phyloP scores from a whole-genome alignment of 2,797 vertebrate species.

The Hyperoplus lanceolatus region DNA sequence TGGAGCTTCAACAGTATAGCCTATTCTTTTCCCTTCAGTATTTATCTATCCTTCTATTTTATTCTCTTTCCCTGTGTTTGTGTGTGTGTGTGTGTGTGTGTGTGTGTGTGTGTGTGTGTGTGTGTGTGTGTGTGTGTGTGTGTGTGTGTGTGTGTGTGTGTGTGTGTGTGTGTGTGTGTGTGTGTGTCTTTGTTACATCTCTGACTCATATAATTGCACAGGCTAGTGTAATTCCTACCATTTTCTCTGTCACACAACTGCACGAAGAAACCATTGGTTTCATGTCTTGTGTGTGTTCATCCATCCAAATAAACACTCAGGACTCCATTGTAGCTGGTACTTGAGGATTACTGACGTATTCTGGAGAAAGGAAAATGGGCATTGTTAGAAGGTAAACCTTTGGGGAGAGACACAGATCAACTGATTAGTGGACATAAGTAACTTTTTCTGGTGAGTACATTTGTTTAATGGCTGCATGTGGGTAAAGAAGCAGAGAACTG shows the following conservation, averaged over 20 bases:
- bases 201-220: constrained; percentile 63
- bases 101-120: constrained; percentile 1
- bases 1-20: constrained; percentile 18
- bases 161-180: neutral
- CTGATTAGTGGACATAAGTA: neutral
- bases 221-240: constrained; percentile 54
- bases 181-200: constrained; percentile 49
- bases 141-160: neutral
- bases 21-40: constrained; percentile 13
- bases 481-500: neutral
- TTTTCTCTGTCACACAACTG: constrained; percentile 53
- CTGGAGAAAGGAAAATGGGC: neutral
- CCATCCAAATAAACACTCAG: constrained; percentile 32
- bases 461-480: neutral
- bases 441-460: neutral
- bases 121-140: neutral
- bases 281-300: constrained; percentile 40
- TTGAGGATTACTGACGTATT: neutral
- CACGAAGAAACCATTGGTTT: constrained; percentile 67
- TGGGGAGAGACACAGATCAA: neutral
- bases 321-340: constrained; percentile 9
- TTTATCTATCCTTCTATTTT: constrained; percentile 18
- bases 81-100: neutral
- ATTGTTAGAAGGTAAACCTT: constrained; percentile 20
- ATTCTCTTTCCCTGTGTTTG: neutral